Percentiles rank a stretch among this genome's conserved stretches.
These are phyloP conservation scores for Stichodactyla helianthus DNA, from an alignment of 64 coral and sea anemone genomes.

Conservation along the genomic window DNA sequence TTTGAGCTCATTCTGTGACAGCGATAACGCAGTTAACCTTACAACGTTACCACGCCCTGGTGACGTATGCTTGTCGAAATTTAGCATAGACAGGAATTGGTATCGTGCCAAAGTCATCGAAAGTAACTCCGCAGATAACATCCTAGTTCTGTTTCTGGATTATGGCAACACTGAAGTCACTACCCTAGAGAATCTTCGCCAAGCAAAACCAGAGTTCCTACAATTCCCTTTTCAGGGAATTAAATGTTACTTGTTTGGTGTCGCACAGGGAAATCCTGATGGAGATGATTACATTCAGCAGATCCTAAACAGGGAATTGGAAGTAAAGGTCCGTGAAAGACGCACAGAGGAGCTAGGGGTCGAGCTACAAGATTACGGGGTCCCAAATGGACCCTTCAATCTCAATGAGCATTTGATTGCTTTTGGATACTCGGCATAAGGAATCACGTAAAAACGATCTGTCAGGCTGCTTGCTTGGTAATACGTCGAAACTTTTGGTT, in stretches of 20 bases:
- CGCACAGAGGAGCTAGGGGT: constrained; percentile 13
- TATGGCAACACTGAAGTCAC: constrained; percentile 42
- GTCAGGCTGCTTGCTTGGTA: too few relatives aligned
- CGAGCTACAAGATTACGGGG: constrained; percentile 27
- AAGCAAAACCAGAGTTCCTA: constrained; percentile 19
- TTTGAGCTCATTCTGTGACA: constrained; percentile 28
- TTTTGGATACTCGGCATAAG: not conserved
- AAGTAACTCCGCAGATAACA: not conserved
- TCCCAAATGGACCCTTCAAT: constrained; percentile 27
- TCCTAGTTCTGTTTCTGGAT: constrained; percentile 38
- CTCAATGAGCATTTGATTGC: constrained; percentile 29
- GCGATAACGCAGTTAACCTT: not conserved
- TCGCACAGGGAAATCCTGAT: constrained; percentile 22
- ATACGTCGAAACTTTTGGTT: too few relatives aligned
- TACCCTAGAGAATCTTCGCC: constrained; percentile 15
- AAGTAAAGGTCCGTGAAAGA: constrained; percentile 10
- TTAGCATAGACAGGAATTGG: constrained; percentile 33
- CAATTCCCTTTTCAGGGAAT: constrained; percentile 36
- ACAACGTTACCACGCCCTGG: not conserved
- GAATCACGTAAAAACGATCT: too few relatives aligned
- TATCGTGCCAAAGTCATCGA: constrained; percentile 50
- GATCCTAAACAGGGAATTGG: constrained; percentile 26
- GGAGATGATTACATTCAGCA: constrained; percentile 30
- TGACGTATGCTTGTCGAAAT: constrained; percentile 30
- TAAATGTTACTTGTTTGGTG: constrained; percentile 19